A percentile compares a stretch with the other conserved stretches of the same genome.
Conservation (phyloP, 1,140 invertebrate species). For the Caenorhabditis briggsae region DNA sequence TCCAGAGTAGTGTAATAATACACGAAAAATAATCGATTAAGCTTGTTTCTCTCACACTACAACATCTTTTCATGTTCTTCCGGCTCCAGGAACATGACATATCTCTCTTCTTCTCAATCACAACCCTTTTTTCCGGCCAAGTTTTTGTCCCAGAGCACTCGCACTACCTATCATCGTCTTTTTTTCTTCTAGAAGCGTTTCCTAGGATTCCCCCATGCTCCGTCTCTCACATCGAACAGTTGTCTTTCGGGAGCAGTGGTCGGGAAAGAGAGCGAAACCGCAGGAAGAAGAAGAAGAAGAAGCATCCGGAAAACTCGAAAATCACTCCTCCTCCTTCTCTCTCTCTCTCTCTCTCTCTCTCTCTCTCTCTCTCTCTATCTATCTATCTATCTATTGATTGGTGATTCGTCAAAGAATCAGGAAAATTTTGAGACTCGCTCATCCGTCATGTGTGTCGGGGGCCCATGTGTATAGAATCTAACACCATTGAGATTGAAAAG, state of each 20-base stretch:
- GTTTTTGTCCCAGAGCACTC: not conserved
- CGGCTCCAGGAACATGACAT: not conserved
- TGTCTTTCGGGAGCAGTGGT: not conserved
- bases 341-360: not conserved
- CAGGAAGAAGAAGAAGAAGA: slow-evolving; percentile 55
- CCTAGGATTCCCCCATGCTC: slow-evolving; percentile 10
- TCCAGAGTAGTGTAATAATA: not conserved
- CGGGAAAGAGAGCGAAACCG: not conserved
- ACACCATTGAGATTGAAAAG: not conserved
- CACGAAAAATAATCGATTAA: not conserved
- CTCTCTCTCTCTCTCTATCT: too few relatives aligned
- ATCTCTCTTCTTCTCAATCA: not conserved
- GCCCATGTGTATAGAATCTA: not conserved
- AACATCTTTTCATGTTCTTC: slow-evolving; percentile 13
- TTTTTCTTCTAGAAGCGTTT: not conserved
- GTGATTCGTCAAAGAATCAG: slow-evolving; percentile 13
- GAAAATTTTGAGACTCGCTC: not conserved
- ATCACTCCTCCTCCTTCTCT: not conserved
- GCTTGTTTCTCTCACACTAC: not conserved
- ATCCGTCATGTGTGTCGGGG: slow-evolving; percentile 1
- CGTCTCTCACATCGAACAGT: slow-evolving; percentile 4
- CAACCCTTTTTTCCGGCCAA: not conserved
- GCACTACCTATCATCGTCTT: not conserved
- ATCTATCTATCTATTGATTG: not conserved
- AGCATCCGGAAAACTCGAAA: slow-evolving; percentile 17